A percentile compares a stretch with the other conserved stretches of the same genome.
Evolutionary conservation across 1,140 invertebrate genomes (phyloP).

Genomic region (Lordiphosa clarofinis): DNA sequence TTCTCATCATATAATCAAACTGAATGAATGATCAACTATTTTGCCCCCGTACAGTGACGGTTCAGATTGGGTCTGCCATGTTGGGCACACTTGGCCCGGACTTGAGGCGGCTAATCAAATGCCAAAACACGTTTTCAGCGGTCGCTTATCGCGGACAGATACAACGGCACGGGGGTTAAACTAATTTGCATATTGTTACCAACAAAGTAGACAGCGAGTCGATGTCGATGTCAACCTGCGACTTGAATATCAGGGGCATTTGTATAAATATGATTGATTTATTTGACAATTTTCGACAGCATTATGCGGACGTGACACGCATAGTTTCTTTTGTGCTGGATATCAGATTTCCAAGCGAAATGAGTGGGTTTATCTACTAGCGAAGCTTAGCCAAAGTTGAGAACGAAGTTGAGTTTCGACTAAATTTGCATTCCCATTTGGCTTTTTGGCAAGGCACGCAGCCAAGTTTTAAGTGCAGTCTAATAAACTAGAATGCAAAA

Average conservation of each 20-base stretch:
- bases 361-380: no score
- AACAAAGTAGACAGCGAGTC: neutral
- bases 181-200: constrained; percentile 4
- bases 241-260: constrained; percentile 66
- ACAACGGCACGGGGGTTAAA: constrained; percentile 9
- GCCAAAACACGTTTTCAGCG: constrained; percentile 70
- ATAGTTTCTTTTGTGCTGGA: constrained; percentile 27
- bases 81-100: constrained; percentile 3
- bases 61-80: constrained; percentile 21
- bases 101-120: constrained; percentile 62
- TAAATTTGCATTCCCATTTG: constrained; percentile 56
- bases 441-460: constrained; percentile 37
- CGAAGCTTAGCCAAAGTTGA: no score
- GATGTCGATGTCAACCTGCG: constrained; percentile 22
- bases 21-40: no score
- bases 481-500: constrained; percentile 33
- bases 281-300: constrained; percentile 78
- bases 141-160: constrained; percentile 40
- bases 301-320: constrained; percentile 68
- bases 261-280: constrained; percentile 79
- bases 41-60: no score
- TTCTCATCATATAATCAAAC: no score
- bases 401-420: constrained; percentile 6
- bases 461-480: constrained; percentile 63
- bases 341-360: no score